Evolutionary conservation across 1,140 invertebrate genomes (phyloP).

Genomic region (Tachypleus tridentatus): DNA sequence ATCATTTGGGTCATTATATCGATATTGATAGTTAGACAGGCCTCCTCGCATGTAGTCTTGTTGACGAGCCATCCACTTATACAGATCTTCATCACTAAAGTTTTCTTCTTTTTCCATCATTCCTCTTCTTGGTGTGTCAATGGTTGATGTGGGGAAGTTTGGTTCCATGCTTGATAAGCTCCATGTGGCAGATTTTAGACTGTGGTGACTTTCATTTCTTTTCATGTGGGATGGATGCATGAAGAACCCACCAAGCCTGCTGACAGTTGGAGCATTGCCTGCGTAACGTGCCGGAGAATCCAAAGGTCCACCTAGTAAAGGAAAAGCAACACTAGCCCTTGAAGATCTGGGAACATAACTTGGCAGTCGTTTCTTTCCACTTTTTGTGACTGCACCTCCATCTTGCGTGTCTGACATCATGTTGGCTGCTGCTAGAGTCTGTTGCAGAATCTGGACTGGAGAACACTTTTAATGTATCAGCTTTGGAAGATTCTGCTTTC

Average conservation of each 20-base stretch:
- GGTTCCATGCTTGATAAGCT: conserved; percentile 29
- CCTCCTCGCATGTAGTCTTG: conserved; percentile 44
- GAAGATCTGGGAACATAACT: conserved; percentile 54
- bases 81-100: conserved; percentile 58
- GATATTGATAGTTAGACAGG: conserved; percentile 16
- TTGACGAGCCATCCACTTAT: conserved; percentile 91
- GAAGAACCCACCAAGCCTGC: conserved; percentile 37
- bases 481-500: background rate
- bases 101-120: conserved; percentile 24
- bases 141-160: conserved; percentile 21
- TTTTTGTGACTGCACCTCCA: background rate
- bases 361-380: conserved; percentile 34
- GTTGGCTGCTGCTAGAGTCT: conserved; percentile 18
- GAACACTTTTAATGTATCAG: conserved; percentile 12
- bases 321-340: conserved; percentile 60
- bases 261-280: conserved; percentile 19
- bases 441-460: conserved; percentile 20
- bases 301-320: conserved; percentile 35
- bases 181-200: conserved; percentile 43
- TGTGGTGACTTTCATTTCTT: conserved; percentile 53
- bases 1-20: conserved; percentile 21
- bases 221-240: conserved; percentile 35
- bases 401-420: conserved; percentile 20
- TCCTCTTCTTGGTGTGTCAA: conserved; percentile 23
- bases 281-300: conserved; percentile 22